Conservation (phyloP, 2,888 invertebrate genomes). For the Belgica antarctica region DNA sequence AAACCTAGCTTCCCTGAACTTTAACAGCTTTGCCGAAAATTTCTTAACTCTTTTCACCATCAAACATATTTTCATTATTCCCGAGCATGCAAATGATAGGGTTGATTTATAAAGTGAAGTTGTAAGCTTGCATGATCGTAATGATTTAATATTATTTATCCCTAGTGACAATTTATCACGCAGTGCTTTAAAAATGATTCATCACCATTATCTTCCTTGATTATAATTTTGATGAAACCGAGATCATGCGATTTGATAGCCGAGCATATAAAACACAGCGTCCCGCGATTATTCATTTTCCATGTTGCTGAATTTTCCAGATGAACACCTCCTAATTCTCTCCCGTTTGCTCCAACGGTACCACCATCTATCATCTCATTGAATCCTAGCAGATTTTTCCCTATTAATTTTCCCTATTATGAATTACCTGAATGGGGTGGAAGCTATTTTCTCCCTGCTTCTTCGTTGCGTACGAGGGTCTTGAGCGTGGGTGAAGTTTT, state of each 20-base stretch:
- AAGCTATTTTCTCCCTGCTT: background rate
- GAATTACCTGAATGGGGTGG: conserved; percentile 36
- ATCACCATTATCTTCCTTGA: background rate
- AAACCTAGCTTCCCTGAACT: too few relatives aligned
- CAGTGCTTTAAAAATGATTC: background rate
- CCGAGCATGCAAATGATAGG: too few relatives aligned
- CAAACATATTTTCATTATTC: too few relatives aligned
- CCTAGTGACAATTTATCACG: background rate
- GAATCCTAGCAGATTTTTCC: conserved; percentile 36
- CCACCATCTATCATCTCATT: conserved; percentile 36
- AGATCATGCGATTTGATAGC: too few relatives aligned
- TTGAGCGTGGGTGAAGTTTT: background rate
- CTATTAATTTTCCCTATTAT: conserved; percentile 41
- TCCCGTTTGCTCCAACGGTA: background rate
- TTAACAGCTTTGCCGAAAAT: too few relatives aligned
- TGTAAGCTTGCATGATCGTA: too few relatives aligned
- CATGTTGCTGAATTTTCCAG: conserved; percentile 38
- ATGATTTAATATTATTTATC: too few relatives aligned
- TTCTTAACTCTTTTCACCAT: too few relatives aligned
- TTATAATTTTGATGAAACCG: background rate
- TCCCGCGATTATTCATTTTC: background rate
- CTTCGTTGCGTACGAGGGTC: too few relatives aligned
- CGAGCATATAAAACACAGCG: too few relatives aligned
- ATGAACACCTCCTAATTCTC: conserved; percentile 40
- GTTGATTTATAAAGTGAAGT: too few relatives aligned